Evolutionary conservation across 2,888 invertebrate genomes (phyloP), one percentile per base, ranked within the genome.

Genomic region (Lasioglossum zephyrum): DNA sequence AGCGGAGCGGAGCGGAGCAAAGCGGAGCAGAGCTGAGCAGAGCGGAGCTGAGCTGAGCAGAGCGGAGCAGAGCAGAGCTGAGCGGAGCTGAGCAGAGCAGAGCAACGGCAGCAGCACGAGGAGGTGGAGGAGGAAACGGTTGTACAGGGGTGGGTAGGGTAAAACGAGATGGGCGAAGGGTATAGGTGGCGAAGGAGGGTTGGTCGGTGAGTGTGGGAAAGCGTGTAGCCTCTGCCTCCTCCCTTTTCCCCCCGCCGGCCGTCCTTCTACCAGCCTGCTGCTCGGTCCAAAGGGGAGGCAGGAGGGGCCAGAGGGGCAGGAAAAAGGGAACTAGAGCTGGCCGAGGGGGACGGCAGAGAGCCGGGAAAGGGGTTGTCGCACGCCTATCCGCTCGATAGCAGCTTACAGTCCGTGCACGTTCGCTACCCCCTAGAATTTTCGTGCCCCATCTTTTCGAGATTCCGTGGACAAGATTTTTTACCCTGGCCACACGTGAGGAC

Each of bases 321-420:
- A 90, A 91, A 91, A 89, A 90, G 90, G 88, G 92, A 91, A 85
- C 79, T 87, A 82, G 87, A 85, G 88, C 82, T 80, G 86, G 87
- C 79, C 87, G 81, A 70, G 75, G 79, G 76, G 80, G 85, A 66
- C 78, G 77, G 81, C 80, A 66, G 81, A 72, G 73, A 73, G 69
- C 77, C 90, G 91, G 91, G 87, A 89, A 89, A 53, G 88, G 85
- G 92, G 92, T 90, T 92, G 93, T 93, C 93, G 93, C 92, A 92
- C 93, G 94, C 94, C 94, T 94, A 94, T 93, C 93, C 95, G 94
- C 95, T 95, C 95, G 94, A 95, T 95, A 95, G 94, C 93, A 92
- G 94, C 94, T 95, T 94, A 93, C 93, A 93, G 93, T 92, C 94
- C 92, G 91, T 92, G 92, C 93, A 92, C 93, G 93, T 93, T 93